Conservation (phyloP, 2,888 invertebrate genomes). For the Anticlea derivata region DNA sequence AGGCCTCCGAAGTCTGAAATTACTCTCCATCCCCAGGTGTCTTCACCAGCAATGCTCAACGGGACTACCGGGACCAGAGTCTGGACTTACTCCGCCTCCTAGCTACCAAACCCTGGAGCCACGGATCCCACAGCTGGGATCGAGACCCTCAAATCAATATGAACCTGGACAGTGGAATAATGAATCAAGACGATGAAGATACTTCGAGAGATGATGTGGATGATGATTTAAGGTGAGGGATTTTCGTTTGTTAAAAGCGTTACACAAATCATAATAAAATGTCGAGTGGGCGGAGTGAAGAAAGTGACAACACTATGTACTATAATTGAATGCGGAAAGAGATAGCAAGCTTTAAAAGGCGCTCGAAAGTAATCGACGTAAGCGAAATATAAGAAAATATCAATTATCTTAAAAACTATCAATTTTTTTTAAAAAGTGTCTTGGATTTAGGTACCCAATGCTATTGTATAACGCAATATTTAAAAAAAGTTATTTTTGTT, state of each 20-base stretch:
- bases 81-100: conserved; percentile 62
- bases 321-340: too few species aligned
- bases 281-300: too few species aligned
- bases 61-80: conserved; percentile 54
- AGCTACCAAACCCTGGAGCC: conserved; percentile 52
- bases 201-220: conserved; percentile 43
- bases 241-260: neutral
- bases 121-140: conserved; percentile 51
- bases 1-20: neutral
- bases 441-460: too few species aligned
- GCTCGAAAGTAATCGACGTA: too few species aligned
- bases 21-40: conserved; percentile 45
- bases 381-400: too few species aligned
- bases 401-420: too few species aligned
- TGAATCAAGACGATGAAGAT: conserved; percentile 36
- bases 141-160: conserved; percentile 40
- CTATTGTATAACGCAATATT: too few species aligned
- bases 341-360: too few species aligned
- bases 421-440: too few species aligned
- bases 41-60: conserved; percentile 49
- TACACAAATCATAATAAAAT: too few species aligned
- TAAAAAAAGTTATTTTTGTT: too few species aligned
- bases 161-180: conserved; percentile 39
- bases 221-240: conserved; percentile 54
- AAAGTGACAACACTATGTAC: too few species aligned